Evolutionary conservation across 2,888 invertebrate genomes (phyloP), one percentile per base, ranked within the genome.

Genomic region (Drosophila flavopinicola): DNA sequence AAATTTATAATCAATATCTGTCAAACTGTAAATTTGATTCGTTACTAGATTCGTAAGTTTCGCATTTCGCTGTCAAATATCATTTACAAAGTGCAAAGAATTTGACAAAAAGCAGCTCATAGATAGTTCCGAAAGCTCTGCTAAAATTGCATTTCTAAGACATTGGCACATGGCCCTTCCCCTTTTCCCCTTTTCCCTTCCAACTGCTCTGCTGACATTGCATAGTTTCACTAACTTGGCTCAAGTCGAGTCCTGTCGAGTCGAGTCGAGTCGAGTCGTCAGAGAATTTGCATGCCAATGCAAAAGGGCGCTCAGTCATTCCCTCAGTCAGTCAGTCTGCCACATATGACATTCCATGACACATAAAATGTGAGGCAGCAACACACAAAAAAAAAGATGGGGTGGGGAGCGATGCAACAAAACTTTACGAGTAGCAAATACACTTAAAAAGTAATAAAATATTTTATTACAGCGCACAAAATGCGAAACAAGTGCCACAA

Each of bases 381-480:
- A 10, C 9, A 17, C 2, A 23, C 3, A 6, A 25, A 13, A 24
- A 25, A 30, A 10, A 9, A 30, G 17, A 37, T 10, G 37, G 17
- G n/a, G 3, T 6, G 11, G 6, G 41, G 47, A 41, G 17, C n/a
- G 30, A 45, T 35, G 49, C 54, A 66, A 64, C 56, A 75, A 65
- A 79, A 80, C 68, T 78, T 71, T 74, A 70, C 69, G 66, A 79
- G 75, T 53, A 71, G 72, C 78, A 80, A 80, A 85, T 77, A 72
- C 83, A 85, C 83, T 83, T 85, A 87, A 85, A 87, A 83, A 78
- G 79, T 83, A 78, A 85, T 87, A 80, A 87, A 83, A 78, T 77
- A 83, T 85, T 83, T 83, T 86, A 86, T 86, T 86, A 66, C 68
- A 57, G 66, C 54, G 61, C 63, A 73, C 66, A 67, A 53, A 79